These are phyloP conservation scores for Donacobius atricapilla DNA, from an alignment of 2,113 vertebrate species.

Conservation along the genomic window DNA sequence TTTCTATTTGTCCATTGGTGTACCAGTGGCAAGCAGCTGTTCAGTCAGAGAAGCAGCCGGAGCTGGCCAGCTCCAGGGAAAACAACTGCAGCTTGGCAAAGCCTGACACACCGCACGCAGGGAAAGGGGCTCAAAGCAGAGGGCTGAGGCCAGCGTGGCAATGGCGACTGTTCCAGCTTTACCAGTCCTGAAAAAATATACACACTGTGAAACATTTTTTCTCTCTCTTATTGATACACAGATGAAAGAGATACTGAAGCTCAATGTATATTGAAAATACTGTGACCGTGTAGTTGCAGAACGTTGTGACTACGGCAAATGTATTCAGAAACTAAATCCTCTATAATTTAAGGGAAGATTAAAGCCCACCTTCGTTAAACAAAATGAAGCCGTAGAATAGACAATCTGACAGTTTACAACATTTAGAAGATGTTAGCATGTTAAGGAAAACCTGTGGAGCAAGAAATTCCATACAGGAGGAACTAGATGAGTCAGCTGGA, in stretches of 20 bases:
- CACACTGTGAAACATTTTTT: neutral
- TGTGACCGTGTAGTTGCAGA: too few species aligned
- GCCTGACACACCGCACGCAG: fast-evolving
- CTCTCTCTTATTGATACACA: fast-evolving
- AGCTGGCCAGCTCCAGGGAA: neutral
- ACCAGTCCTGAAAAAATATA: neutral
- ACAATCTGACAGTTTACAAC: neutral
- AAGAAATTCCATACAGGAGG: neutral
- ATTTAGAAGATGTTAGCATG: neutral
- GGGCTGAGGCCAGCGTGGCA: neutral
- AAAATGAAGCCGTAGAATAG: neutral
- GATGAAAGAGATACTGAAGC: neutral
- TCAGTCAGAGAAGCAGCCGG: neutral
- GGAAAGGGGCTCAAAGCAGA: neutral
- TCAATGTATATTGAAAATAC: neutral
- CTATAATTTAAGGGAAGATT: neutral
- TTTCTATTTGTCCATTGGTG: neutral
- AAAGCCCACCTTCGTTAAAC: neutral
- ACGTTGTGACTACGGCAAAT: neutral
- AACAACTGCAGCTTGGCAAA: neutral
- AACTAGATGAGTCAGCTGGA: neutral
- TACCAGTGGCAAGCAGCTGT: neutral
- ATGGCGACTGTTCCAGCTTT: neutral
- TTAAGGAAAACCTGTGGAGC: neutral
- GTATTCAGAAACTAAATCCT: neutral